A percentile compares a stretch with the other conserved stretches of the same genome.
phyloP scores from a whole-genome alignment of 2,113 vertebrate species.

The Calcarius ornatus region DNA sequence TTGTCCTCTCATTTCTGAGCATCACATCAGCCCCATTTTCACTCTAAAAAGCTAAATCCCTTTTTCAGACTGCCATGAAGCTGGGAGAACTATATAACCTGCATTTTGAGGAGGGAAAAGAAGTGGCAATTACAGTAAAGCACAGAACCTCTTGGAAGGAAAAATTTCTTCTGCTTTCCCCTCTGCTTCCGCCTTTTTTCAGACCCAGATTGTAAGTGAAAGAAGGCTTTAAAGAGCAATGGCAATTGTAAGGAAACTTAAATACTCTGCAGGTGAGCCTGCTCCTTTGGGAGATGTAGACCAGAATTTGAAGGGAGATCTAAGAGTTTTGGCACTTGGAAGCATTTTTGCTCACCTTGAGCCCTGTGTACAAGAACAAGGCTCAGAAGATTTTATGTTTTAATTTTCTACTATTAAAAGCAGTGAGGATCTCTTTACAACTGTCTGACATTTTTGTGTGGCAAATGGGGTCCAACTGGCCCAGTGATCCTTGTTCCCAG shows the following conservation, averaged over 20 bases:
- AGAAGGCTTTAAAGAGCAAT: background rate
- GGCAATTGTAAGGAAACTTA: background rate
- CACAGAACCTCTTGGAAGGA: background rate
- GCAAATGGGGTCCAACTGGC: background rate
- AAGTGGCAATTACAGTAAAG: background rate
- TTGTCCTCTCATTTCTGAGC: constrained; percentile 39
- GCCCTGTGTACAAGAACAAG: background rate
- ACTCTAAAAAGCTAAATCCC: constrained; percentile 5
- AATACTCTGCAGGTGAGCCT: background rate
- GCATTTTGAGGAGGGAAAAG: background rate
- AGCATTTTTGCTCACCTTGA: background rate
- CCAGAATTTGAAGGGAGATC: background rate
- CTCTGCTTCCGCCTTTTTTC: background rate
- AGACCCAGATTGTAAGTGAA: background rate
- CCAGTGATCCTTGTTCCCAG: background rate
- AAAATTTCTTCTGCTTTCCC: background rate
- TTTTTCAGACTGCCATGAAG: background rate
- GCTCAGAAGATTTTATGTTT: background rate
- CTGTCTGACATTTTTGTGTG: background rate
- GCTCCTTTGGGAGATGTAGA: background rate
- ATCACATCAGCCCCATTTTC: background rate
- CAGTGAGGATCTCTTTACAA: background rate
- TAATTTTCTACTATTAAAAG: background rate
- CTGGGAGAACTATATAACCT: background rate
- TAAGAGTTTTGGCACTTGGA: background rate